A percentile compares a stretch with the other conserved stretches of the same genome.
phyloP scores from a whole-genome alignment of 64 coral and sea anemone species.

The Pachyseris speciosa region DNA sequence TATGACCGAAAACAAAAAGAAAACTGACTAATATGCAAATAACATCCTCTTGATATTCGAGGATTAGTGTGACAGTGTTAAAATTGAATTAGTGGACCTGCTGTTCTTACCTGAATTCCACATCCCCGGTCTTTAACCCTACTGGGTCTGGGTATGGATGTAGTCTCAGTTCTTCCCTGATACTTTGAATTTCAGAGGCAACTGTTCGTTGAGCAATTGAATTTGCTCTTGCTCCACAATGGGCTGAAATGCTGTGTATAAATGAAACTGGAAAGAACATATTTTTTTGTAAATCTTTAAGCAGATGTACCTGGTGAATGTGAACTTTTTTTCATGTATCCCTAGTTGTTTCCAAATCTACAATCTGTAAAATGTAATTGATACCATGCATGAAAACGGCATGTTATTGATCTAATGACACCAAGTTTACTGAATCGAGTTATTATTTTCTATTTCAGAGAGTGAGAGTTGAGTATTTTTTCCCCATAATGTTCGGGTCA shows the following conservation, averaged over 20 bases:
- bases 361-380: too few species aligned
- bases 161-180: neutral
- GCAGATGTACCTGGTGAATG: too few species aligned
- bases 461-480: too few species aligned
- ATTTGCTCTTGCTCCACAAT: neutral
- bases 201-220: neutral
- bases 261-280: neutral
- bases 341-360: too few species aligned
- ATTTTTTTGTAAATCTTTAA: too few species aligned
- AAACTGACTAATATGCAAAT: too few species aligned
- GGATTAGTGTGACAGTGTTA: neutral
- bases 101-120: neutral
- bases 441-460: too few species aligned
- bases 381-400: too few species aligned
- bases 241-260: neutral
- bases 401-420: too few species aligned
- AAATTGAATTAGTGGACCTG: neutral
- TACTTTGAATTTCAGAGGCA: neutral
- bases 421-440: too few species aligned
- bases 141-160: neutral
- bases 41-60: neutral
- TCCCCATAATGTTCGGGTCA: too few species aligned
- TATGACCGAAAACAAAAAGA: neutral
- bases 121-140: neutral
- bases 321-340: too few species aligned